Evolutionary conservation across 53 echinoderm and acorn worm species (phyloP).

Genomic region (Patiria pectinifera): DNA sequence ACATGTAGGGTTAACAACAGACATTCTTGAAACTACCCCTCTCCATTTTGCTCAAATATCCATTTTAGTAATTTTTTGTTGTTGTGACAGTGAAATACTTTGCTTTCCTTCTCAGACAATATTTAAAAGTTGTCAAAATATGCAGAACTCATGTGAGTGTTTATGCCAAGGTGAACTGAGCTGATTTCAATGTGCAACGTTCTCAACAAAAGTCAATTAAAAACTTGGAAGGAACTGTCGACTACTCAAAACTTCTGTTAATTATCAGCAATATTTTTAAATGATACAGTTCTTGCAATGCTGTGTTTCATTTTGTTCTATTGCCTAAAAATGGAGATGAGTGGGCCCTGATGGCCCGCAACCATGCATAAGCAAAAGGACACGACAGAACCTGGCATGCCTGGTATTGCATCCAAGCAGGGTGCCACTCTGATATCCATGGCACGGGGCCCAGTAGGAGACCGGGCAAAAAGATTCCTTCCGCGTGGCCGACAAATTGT

Average conservation of each 20-base stretch:
- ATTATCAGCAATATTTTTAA: neutral
- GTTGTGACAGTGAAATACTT: too few relatives aligned
- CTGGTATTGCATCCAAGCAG: constrained; percentile 30
- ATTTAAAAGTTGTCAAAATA: neutral
- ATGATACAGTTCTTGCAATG: neutral
- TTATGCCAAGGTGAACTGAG: too few relatives aligned
- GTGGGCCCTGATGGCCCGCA: constrained; percentile 18
- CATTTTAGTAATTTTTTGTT: too few relatives aligned
- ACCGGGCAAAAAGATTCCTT: constrained; percentile 46
- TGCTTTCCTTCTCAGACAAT: neutral
- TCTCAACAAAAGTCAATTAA: too few relatives aligned
- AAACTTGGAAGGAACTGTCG: neutral
- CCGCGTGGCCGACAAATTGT: constrained; percentile 35
- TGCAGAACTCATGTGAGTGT: too few relatives aligned
- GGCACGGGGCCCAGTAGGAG: constrained; percentile 41
- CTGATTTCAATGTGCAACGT: too few relatives aligned
- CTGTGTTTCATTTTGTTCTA: neutral
- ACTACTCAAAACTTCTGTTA: neutral
- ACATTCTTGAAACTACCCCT: too few relatives aligned
- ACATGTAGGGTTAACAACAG: too few relatives aligned
- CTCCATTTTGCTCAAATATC: too few relatives aligned
- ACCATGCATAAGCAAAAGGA: constrained; percentile 30
- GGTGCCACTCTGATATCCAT: constrained; percentile 40
- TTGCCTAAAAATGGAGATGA: constrained; percentile 57
- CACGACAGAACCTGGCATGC: constrained; percentile 46